These are phyloP conservation scores for Acyrthosiphon pisum DNA, from an alignment of 1,140 invertebrate species.

Conservation along the genomic window DNA sequence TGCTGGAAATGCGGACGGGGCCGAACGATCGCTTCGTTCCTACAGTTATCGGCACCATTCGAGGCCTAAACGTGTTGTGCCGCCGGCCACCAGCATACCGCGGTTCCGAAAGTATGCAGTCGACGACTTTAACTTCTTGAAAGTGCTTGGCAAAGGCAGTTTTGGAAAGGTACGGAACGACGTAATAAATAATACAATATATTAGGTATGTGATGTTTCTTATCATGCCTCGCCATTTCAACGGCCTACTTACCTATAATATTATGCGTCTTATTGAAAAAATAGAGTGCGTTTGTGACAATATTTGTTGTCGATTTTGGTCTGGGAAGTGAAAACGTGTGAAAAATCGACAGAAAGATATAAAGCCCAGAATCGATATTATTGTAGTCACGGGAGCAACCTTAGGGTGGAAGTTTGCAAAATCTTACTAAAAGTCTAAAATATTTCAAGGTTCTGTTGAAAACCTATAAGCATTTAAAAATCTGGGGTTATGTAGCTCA, in stretches of 20 bases:
- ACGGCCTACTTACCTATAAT: neutral
- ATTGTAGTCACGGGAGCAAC: neutral
- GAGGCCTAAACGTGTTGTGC: slow-evolving; percentile 72
- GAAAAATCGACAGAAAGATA: neutral
- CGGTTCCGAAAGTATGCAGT: slow-evolving; percentile 87
- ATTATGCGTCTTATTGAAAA: neutral
- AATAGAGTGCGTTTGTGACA: neutral
- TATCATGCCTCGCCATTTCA: neutral
- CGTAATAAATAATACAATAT: neutral
- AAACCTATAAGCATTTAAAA: neutral
- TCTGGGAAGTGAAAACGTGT: neutral
- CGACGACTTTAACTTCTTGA: slow-evolving; percentile 92
- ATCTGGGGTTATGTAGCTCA: neutral
- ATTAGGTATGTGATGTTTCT: neutral
- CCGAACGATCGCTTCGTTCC: slow-evolving; percentile 38
- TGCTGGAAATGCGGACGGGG: neutral
- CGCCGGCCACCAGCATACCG: slow-evolving; percentile 82
- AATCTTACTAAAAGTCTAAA: neutral
- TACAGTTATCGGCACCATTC: slow-evolving; percentile 55
- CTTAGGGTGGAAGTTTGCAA: neutral
- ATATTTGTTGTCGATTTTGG: neutral
- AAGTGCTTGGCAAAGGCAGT: slow-evolving; percentile 94
- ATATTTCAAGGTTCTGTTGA: neutral
- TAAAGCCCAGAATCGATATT: neutral
- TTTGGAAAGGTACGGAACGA: slow-evolving; percentile 84